Base-by-base conservation (phyloP, 1,140 invertebrate genomes). In the Aethina tumida region DNA sequence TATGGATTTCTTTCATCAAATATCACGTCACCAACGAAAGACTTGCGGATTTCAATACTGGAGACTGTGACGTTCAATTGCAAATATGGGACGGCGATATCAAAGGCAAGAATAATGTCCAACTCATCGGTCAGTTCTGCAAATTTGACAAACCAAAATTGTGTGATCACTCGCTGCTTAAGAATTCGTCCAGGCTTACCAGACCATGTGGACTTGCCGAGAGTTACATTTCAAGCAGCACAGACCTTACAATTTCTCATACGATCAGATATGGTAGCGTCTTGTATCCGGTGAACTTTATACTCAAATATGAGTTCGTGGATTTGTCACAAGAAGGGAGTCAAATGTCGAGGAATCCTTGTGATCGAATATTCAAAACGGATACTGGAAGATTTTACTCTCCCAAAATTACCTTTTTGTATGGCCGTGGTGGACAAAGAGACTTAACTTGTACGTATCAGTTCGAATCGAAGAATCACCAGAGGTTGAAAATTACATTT, bases 1-100 rank as follows among this genome's bases (percentile, higher is more conserved):
- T 89, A 10, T 89, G 84, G 84, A 70, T 87, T 39, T 82, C 82
- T 2, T 87, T 89, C 50, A 74, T 85, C 52, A 85, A 85, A 58
- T 87, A 84, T 52, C 78, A 84, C 58, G 75, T 79, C 2, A 73
- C 75, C 3, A 69, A 71, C 0, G 79, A 82, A 47, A 64, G 68
- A 3, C 65, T 73, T 0, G 68, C 72, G 0, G 74, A 70, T 7
- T 77, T 76, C 43, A 78, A 81, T 44, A 64, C 66, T 6, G 68
- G 74, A 30, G 79, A 82, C 36, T 84, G 81, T 53, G 79, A 80
- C 21, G 77, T 80, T 2, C 73, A 80, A 39, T 66, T 84, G 3
- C 69, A 79, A 24, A 78, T 84, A 26, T 83, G 79, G 79, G 79
- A 84, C 47, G 81, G 80, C 2, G 56, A 73, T 56, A 67, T 74